Percentiles rank a stretch among this genome's conserved stretches.
phyloP scores from a whole-genome alignment of 2,113 vertebrate species.

The Apodemus speciosus region DNA sequence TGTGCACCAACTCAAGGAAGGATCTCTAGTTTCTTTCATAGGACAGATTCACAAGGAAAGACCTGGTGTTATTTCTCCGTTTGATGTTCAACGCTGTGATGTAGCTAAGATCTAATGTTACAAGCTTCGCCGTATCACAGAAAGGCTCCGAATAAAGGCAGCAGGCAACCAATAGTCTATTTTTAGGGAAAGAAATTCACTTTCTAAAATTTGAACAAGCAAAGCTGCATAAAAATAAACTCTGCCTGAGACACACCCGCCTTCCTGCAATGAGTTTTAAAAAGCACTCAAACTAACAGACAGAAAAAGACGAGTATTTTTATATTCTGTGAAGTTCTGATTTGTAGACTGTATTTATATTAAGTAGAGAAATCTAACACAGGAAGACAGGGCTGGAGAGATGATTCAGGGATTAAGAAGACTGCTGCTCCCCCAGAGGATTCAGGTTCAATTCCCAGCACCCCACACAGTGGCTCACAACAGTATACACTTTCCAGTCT shows the following conservation, averaged over 20 bases:
- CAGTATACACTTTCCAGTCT: not conserved
- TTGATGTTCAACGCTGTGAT: not conserved
- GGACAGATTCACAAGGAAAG: conserved; percentile 1
- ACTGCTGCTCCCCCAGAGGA: not conserved
- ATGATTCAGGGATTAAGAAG: not conserved
- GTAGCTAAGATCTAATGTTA: conserved; percentile 27
- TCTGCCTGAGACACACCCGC: not conserved
- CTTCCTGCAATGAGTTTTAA: conserved; percentile 3
- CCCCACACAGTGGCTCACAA: not conserved
- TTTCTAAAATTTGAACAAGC: conserved; percentile 62
- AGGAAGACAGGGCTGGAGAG: not conserved
- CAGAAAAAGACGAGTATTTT: conserved; percentile 45
- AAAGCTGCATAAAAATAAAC: conserved; percentile 49
- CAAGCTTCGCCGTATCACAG: conserved; percentile 44
- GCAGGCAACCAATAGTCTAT: conserved; percentile 63
- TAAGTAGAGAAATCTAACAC: not conserved
- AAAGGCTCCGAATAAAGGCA: conserved; percentile 57
- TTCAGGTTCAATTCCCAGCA: not conserved
- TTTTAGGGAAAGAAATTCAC: conserved; percentile 74
- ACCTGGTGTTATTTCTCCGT: conserved; percentile 13
- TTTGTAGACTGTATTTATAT: not conserved
- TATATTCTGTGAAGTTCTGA: not conserved
- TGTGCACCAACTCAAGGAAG: not conserved
- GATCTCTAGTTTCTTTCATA: not conserved
- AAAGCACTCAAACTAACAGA: not conserved